Evolutionary conservation across 2,113 vertebrate species (phyloP).

Genomic region (Plotosus lineatus): DNA sequence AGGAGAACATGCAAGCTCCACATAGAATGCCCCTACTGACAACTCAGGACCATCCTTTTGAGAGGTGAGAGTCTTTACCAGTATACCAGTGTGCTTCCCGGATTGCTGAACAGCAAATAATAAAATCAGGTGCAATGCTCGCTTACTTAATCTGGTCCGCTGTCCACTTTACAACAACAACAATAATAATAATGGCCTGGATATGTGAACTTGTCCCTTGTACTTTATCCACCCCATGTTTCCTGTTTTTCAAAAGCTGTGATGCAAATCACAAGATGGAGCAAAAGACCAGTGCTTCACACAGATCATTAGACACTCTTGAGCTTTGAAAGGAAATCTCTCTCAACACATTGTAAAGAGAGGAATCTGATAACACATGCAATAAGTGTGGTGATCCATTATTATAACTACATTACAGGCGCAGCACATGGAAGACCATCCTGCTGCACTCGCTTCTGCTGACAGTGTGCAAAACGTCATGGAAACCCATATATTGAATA

Average conservation of each 20-base stretch:
- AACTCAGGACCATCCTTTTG: too few relatives aligned
- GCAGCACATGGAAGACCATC: not conserved
- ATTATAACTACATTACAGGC: not conserved
- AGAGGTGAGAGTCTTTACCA: too few relatives aligned
- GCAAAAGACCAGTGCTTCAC: not conserved
- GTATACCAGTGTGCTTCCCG: not conserved
- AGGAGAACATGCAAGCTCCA: too few relatives aligned
- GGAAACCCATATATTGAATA: not conserved
- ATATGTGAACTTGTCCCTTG: not conserved
- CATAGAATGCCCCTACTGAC: too few relatives aligned
- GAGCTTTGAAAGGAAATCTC: not conserved
- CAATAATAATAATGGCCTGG: not conserved
- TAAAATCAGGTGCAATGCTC: not conserved
- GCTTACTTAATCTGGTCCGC: not conserved
- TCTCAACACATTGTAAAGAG: not conserved
- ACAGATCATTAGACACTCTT: not conserved
- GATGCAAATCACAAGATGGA: not conserved
- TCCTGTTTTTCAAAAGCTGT: not conserved
- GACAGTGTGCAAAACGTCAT: not conserved
- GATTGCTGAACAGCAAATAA: not conserved
- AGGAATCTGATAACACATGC: not conserved
- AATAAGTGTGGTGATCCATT: slow-evolving; percentile 11
- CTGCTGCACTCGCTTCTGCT: not conserved
- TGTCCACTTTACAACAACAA: not conserved
- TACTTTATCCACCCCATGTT: not conserved